phyloP scores from a whole-genome alignment of 1,140 invertebrate species.

The Apis mellifera region DNA sequence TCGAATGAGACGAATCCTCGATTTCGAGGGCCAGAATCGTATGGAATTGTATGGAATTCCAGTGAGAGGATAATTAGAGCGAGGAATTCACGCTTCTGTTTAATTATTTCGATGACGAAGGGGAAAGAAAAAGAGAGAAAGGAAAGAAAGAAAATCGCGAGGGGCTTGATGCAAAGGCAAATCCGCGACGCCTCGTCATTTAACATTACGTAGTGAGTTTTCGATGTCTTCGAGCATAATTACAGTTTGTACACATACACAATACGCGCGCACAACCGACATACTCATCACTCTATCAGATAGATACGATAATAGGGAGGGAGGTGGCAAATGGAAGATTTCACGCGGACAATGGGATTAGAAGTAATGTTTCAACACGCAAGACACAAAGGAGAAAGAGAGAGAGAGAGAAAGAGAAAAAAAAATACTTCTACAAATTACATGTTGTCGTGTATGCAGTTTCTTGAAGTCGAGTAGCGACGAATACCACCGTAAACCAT shows the following conservation, averaged over 20 bases:
- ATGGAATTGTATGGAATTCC: background rate
- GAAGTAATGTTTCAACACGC: slow-evolving; percentile 39
- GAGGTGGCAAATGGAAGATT: slow-evolving; percentile 27
- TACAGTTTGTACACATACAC: slow-evolving; percentile 79
- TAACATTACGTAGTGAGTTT: slow-evolving; percentile 80
- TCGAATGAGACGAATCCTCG: background rate
- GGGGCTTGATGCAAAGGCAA: slow-evolving; percentile 56
- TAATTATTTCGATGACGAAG: slow-evolving; percentile 6
- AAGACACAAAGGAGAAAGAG: slow-evolving; percentile 55
- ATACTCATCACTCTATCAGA: slow-evolving; percentile 71
- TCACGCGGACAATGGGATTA: slow-evolving; percentile 23
- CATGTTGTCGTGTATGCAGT: slow-evolving; percentile 80
- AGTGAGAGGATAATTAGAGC: background rate
- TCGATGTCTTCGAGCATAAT: slow-evolving; percentile 82
- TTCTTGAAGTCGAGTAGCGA: slow-evolving; percentile 79
- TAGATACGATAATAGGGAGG: slow-evolving; percentile 50
- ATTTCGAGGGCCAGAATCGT: background rate
- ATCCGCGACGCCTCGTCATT: slow-evolving; percentile 77
- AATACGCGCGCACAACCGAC: slow-evolving; percentile 77
- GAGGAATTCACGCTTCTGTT: background rate
- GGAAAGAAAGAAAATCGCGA: background rate
- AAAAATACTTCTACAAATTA: slow-evolving; percentile 63
- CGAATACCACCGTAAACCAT: slow-evolving; percentile 65
- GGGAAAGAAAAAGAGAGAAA: background rate
- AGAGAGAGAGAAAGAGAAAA: too few relatives aligned